Evolutionary conservation across 2,888 invertebrate genomes (phyloP), one percentile per base, ranked within the genome.

Genomic region (Neria commutata): DNA sequence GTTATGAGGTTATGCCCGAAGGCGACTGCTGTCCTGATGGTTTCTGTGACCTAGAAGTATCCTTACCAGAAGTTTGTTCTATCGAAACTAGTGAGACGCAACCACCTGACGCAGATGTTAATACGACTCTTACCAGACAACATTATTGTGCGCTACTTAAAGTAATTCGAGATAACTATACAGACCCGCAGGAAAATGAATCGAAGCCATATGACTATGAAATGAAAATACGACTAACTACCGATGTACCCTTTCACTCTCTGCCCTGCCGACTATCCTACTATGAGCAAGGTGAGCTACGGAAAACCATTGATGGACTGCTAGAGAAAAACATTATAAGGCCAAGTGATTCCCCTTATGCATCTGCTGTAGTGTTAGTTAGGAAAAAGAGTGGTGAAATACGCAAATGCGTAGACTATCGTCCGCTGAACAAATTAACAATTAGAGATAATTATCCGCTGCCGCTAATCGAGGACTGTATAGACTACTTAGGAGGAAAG

Each of bases 331-430:
- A 26, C 4, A 47, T 54, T 16, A 47, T 54, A 19, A n/a, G 34
- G 19, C 47, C 26, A 10, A 29, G 29, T 21, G 54, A 45, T 3
- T 54, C 46, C 10, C 40, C 56, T 11, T 50, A 56, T 50, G 56
- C 45, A 3, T 56, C 56, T 2, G 33, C 50, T 10, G 33, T 56
- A 16, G 56, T 42, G 2, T 24, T 51, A 10, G 45, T 50, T 6
- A 26, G 29, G 42, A 56, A 56, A 10, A 56, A 56, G 11, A 50
- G 19, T 6, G 49, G 42, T 1, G 55, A 49, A 5, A 40, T 25
- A 2, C 10, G 55, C 11, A 49, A 26, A 23, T 56, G 55, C 19
- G 49, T 42, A 6, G 48, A 56, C 14, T 56, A 56, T 42, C 37
- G 49, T 16, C 5, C 24, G 4, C 10, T 16, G 19, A 14, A 34